Percentiles rank a stretch among this genome's conserved stretches.
Conservation (phyloP, 2,797 vertebrate genomes). For the Pseudomugil gertrudae region DNA sequence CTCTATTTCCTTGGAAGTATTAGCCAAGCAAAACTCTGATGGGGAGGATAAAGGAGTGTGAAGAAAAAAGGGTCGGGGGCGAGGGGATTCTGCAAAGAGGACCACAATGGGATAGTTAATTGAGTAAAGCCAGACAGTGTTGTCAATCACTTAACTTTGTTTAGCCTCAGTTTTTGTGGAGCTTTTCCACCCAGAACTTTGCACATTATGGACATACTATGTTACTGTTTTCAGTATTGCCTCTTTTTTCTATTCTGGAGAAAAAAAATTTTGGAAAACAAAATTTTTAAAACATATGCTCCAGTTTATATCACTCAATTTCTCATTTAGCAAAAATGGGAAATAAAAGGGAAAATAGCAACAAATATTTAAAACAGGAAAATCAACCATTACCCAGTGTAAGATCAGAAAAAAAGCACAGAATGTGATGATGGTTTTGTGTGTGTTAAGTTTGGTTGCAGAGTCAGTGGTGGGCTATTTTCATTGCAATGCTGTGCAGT, state of each 20-base stretch:
- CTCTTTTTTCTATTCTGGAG: slow-evolving; percentile 26
- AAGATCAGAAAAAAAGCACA: slow-evolving; percentile 1
- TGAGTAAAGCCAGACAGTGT: slow-evolving; percentile 98
- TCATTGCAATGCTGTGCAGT: slow-evolving; percentile 49
- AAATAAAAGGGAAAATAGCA: background rate
- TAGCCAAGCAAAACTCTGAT: slow-evolving; percentile 96
- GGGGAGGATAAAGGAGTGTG: slow-evolving; percentile 82
- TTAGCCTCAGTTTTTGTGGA: slow-evolving; percentile 84
- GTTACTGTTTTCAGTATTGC: slow-evolving; percentile 65
- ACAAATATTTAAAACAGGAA: background rate
- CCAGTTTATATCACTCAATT: background rate
- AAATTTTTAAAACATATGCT: background rate
- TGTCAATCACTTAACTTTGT: slow-evolving; percentile 99
- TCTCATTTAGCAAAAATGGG: background rate
- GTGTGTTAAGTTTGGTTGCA: slow-evolving; percentile 59
- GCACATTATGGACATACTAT: slow-evolving; percentile 66
- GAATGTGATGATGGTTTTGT: slow-evolving; percentile 64
- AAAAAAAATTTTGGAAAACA: slow-evolving; percentile 3
- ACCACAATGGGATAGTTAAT: slow-evolving; percentile 99
- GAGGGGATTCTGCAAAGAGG: slow-evolving; percentile 84
- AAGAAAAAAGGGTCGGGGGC: slow-evolving; percentile 81
- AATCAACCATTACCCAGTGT: background rate
- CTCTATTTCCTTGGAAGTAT: slow-evolving; percentile 99
- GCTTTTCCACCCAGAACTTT: slow-evolving; percentile 64
- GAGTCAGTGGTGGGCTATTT: slow-evolving; percentile 49